Percentiles rank a stretch among this genome's conserved stretches.
Conservation (phyloP, 2,113 vertebrate species). For the Aptenodytes forsteri region DNA sequence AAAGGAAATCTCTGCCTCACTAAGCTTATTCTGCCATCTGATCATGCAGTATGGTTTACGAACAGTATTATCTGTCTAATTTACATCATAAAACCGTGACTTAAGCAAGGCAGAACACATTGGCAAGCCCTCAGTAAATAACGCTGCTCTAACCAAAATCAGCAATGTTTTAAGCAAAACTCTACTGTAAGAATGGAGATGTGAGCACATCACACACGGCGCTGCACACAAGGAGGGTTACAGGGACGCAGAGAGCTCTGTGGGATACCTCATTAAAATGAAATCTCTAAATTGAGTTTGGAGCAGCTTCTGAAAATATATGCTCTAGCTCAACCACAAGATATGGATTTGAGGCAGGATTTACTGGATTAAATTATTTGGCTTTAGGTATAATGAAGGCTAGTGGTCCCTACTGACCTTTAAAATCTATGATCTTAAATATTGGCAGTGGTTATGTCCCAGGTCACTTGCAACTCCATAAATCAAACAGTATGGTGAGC, state of each 20-base stretch:
- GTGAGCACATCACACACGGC: neutral
- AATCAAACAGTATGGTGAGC: neutral
- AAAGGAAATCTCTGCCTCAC: slow-evolving; percentile 50
- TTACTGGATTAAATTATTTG: slow-evolving; percentile 20
- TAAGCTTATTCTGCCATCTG: slow-evolving; percentile 58
- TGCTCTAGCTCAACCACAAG: neutral
- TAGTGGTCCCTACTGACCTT: neutral
- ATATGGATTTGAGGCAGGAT: slow-evolving; percentile 2
- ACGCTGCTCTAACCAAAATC: neutral
- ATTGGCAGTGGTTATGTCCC: neutral
- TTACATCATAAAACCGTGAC: slow-evolving; percentile 42
- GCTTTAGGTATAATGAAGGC: neutral
- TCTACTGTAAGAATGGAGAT: neutral
- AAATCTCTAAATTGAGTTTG: neutral
- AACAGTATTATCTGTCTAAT: slow-evolving; percentile 58
- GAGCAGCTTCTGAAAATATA: neutral
- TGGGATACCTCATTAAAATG: neutral
- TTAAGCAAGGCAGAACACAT: neutral
- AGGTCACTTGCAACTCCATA: neutral
- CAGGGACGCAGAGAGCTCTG: neutral
- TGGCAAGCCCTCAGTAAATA: neutral
- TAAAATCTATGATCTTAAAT: slow-evolving; percentile 5
- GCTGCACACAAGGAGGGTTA: neutral
- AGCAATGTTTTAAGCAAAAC: neutral
- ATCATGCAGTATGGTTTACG: slow-evolving; percentile 38